phyloP scores from a whole-genome alignment of 2,797 vertebrate genomes.

The Perodicticus potto region DNA sequence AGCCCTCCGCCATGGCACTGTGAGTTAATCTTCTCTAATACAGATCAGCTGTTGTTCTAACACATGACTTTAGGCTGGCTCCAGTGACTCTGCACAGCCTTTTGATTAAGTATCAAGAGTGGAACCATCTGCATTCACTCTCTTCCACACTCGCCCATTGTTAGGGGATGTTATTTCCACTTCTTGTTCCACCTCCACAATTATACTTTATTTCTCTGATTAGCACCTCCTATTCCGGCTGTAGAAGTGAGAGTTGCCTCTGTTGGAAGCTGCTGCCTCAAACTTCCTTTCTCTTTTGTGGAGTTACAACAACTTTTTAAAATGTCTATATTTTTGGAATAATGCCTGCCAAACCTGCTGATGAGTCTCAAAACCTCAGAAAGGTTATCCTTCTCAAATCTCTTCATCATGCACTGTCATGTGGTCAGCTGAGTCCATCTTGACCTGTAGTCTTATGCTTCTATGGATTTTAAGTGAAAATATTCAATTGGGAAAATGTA shows the following conservation, averaged over 20 bases:
- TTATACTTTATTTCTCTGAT: slow-evolving; percentile 82
- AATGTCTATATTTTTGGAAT: neutral
- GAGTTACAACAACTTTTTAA: slow-evolving; percentile 7
- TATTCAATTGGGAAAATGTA: neutral
- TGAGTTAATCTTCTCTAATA: slow-evolving; percentile 92
- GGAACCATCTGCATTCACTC: slow-evolving; percentile 87
- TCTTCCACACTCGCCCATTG: slow-evolving; percentile 81
- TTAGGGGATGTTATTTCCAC: slow-evolving; percentile 73
- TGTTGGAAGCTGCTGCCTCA: slow-evolving; percentile 60
- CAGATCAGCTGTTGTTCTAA: slow-evolving; percentile 92
- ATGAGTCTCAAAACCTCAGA: neutral
- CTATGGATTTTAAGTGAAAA: slow-evolving; percentile 22
- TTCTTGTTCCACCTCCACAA: slow-evolving; percentile 75
- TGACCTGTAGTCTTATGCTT: neutral
- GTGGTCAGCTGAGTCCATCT: neutral
- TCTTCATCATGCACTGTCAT: neutral
- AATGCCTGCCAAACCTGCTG: slow-evolving; percentile 40
- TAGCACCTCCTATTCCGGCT: slow-evolving; percentile 76
- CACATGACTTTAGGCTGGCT: slow-evolving; percentile 89
- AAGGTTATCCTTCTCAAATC: neutral
- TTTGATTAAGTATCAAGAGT: slow-evolving; percentile 88
- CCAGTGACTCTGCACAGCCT: slow-evolving; percentile 86
- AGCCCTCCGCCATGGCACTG: slow-evolving; percentile 88
- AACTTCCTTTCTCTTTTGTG: slow-evolving; percentile 38
- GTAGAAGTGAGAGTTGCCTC: slow-evolving; percentile 42